Percentiles rank a stretch among this genome's conserved stretches.
Evolutionary conservation across 2,797 vertebrate species (phyloP).

Genomic region (Centropyge bicolor): DNA sequence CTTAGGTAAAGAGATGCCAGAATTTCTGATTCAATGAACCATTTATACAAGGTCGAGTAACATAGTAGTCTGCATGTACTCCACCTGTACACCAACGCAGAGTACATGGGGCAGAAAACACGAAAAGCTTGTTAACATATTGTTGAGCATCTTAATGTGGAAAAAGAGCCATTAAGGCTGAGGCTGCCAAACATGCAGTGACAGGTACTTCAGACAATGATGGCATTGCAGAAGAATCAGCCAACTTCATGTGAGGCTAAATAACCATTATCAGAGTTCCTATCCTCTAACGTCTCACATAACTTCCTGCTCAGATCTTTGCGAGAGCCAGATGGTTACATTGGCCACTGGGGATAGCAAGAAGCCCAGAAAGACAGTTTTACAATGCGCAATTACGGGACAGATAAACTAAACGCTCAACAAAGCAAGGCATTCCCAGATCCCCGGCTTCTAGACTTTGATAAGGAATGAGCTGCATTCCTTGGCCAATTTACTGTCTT

Average conservation of each 20-base stretch:
- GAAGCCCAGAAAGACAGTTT: constrained; percentile 79
- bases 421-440: constrained; percentile 82
- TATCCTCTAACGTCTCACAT: constrained; percentile 78
- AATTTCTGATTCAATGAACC: constrained; percentile 75
- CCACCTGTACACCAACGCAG: constrained; percentile 46
- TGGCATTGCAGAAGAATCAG: constrained; percentile 60
- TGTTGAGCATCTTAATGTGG: constrained; percentile 22
- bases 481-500: constrained; percentile 76
- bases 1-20: constrained; percentile 68
- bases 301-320: constrained; percentile 82
- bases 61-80: constrained; percentile 41
- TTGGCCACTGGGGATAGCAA: constrained; percentile 80
- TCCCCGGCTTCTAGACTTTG: constrained; percentile 73
- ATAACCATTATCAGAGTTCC: constrained; percentile 78
- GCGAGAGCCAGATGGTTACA: constrained; percentile 83
- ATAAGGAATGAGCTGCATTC: constrained; percentile 78
- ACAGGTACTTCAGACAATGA: constrained; percentile 63
- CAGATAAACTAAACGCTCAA: constrained; percentile 83
- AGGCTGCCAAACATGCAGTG: constrained; percentile 31
- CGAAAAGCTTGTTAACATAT: constrained; percentile 8
- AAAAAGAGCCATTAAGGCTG: constrained; percentile 24
- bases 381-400: constrained; percentile 82
- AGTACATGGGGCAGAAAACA: background rate
- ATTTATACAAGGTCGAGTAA: constrained; percentile 67
- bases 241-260: constrained; percentile 71